Base-by-base conservation (phyloP, 2,113 vertebrate species). In the Pedionomus torquatus region DNA sequence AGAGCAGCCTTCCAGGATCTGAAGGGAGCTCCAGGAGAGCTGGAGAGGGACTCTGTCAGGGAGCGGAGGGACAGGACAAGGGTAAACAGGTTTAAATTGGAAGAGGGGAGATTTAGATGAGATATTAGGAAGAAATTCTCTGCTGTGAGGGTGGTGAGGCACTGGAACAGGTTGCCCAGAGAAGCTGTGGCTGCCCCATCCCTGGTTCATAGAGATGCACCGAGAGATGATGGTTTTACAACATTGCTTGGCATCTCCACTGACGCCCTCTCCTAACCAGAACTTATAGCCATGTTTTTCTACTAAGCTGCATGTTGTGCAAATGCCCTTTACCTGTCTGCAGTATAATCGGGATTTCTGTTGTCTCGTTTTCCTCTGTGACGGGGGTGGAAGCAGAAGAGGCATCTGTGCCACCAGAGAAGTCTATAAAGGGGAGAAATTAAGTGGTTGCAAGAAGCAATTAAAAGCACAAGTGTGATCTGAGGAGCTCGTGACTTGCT, bases 341-440 rank as follows among this genome's bases (percentile, higher is more conserved):
- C 16, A 26, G 19, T 0, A 1, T 5, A 2, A 24, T 2, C 0
- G 3, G 35, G 35, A 4, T 35, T 24, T 48, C 68, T 48, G 60
- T 3, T 35, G 54, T 30, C 31, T 16, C 13, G 8, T 19, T 65
- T 26, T 71, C 26, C 68, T 71, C n/a, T 10, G 25, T 5, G 52
- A 4, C 2, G 18, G 8, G 0, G 5, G 20, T 61, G 46, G 55
- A 10, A 69, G 20, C 23, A 12, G 26, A 5, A 44, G 17, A 48
- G 60, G 7, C 15, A 44, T 4, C 15, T n/a, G 55, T 63, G 63
- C 24, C 63, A 14, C 11, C 30, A 31, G 16, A 26, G 46, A 21
- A 11, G 41, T 6, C 68, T 83, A 4, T 13, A 10, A 55, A 80
- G 14, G 9, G 9, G 26, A 66, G 68, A 68, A 76, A 66, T 31